A percentile compares a stretch with the other conserved stretches of the same genome.
phyloP scores from a whole-genome alignment of 2,113 vertebrate genomes.

The Lampris incognitus region DNA sequence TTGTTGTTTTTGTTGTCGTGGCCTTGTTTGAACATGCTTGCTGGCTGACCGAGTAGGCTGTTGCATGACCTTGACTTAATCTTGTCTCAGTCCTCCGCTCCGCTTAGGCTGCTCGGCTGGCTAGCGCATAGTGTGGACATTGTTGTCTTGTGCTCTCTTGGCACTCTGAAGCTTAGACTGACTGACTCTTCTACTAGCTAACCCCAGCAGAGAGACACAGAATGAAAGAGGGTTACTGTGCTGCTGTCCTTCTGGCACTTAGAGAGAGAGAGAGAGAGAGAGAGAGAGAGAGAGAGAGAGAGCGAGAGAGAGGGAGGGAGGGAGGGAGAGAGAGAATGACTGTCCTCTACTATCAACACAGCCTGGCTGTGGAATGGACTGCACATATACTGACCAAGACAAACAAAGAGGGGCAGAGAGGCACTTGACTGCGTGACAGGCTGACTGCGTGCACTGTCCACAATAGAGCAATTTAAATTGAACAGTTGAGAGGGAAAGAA shows the following conservation, averaged over 20 bases:
- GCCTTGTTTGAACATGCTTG: not conserved
- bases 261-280: not conserved
- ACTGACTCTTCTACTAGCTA: constrained; percentile 20
- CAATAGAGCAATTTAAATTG: not conserved
- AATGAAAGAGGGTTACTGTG: constrained; percentile 52
- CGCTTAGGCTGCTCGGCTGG: constrained; percentile 2
- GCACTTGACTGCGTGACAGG: no score
- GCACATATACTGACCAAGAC: constrained; percentile 4
- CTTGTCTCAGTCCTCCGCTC: not conserved
- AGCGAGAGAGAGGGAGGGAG: no score
- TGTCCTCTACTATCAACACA: not conserved
- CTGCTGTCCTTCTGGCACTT: constrained; percentile 15
- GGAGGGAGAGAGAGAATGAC: constrained; percentile 27
- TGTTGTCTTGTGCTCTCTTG: not conserved
- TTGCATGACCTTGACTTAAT: constrained; percentile 42
- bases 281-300: not conserved
- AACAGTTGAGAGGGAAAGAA: not conserved
- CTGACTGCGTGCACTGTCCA: constrained; percentile 1
- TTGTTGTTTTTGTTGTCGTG: no score
- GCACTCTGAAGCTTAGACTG: not conserved
- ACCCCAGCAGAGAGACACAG: not conserved
- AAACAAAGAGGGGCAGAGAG: not conserved
- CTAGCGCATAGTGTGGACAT: not conserved
- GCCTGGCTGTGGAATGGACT: constrained; percentile 20
- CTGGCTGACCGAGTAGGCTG: constrained; percentile 13